Base-by-base conservation (phyloP, 2,888 invertebrate species). In the Chorisops tibialis region DNA sequence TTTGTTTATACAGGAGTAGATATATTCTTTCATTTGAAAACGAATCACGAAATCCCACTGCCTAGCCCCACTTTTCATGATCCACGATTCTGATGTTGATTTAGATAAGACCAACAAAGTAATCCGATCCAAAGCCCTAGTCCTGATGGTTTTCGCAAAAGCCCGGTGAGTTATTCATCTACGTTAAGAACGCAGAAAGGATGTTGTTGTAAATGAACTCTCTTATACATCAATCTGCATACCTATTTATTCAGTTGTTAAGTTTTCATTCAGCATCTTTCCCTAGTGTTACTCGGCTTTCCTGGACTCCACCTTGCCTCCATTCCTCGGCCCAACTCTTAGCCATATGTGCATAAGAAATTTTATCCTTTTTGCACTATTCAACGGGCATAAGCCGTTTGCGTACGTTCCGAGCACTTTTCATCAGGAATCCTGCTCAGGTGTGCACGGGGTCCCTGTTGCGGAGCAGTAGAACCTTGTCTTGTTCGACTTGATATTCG, bases 341-440 rank as follows among this genome's bases (percentile, higher is more conserved):
- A 51, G 39, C 60, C 56, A 30, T 61, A 58, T 61, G 50, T 63
- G 61, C 63, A 63, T 63, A 63, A 63, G 63, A 61, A 63, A 61
- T 63, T 56, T 61, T 43, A 48, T 45, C 56, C 56, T 56, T 56
- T 56, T 56, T 43, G 56, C 56, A 56, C 56, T 56, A 56, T 56
- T 56, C 56, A 56, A 56, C 21, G 45, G 43, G 45, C 51, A 60
- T 50, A 56, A 50, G 47, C 22, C 48, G 63, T 52, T 49, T 61
- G 41, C 49, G 37, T 43, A 30, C 56, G 43, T 56, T 45, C 39
- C 21, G 56, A 56, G 45, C 56, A 56, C 56, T 56, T 56, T 43
- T 43, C 56, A 56, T 56, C 56, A 56, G 43, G 30, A 18, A n/a
- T 24, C 16, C 14, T 30, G 56, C 43, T 45, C 56, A 54, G 54